These are phyloP conservation scores for Calycopis cecrops DNA, from an alignment of 1,140 invertebrate genomes.

Conservation along the genomic window DNA sequence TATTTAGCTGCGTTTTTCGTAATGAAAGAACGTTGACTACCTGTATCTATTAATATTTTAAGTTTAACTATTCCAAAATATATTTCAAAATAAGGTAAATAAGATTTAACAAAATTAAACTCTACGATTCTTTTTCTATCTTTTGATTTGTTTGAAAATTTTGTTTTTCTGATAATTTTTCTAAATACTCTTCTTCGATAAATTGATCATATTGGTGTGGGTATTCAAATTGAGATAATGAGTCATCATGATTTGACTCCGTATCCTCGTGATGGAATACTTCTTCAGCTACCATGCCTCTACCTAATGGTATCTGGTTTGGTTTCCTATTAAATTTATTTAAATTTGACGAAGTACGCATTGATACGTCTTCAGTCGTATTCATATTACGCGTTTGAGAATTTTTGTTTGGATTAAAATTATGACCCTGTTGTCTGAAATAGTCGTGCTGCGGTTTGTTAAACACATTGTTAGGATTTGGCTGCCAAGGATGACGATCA, in stretches of 20 bases:
- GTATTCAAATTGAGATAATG: background rate
- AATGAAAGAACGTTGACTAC: slow-evolving; percentile 24
- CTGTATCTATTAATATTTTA: slow-evolving; percentile 22
- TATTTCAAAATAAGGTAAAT: slow-evolving; percentile 25
- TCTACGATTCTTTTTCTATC: slow-evolving; percentile 13
- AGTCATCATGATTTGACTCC: background rate
- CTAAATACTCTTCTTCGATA: background rate
- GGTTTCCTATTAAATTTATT: background rate
- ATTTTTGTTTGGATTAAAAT: slow-evolving; percentile 1
- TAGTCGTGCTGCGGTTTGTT: background rate
- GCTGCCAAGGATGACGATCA: background rate
- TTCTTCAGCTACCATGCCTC: slow-evolving; percentile 3
- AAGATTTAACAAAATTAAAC: slow-evolving; percentile 27
- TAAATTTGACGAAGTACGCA: background rate
- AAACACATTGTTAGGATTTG: slow-evolving; percentile 1
- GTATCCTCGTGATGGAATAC: slow-evolving; percentile 6
- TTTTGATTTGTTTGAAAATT: slow-evolving; percentile 14
- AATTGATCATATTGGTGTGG: background rate
- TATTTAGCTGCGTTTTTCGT: slow-evolving; percentile 16
- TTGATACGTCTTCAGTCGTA: background rate
- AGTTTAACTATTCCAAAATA: slow-evolving; percentile 18
- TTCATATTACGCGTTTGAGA: slow-evolving; percentile 4
- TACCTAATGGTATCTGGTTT: background rate
- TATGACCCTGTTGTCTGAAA: background rate
- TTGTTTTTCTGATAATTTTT: slow-evolving; percentile 3